phyloP scores from a whole-genome alignment of 1,140 invertebrate species.

The Periplaneta americana region DNA sequence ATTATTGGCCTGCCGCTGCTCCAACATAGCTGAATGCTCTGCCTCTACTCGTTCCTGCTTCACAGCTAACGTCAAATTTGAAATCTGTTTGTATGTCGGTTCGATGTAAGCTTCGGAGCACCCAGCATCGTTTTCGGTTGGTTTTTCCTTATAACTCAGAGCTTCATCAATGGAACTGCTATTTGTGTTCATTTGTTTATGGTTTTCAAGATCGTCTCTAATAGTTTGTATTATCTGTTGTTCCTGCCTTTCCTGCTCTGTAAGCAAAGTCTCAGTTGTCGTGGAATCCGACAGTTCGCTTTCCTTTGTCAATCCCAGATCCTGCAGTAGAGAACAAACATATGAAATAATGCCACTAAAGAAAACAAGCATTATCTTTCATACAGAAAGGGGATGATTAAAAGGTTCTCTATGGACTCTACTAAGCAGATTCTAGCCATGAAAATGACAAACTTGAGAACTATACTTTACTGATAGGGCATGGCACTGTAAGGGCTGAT shows the following conservation, averaged over 20 bases:
- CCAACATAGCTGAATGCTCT: background rate
- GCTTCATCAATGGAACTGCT: background rate
- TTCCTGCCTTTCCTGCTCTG: conserved; percentile 39
- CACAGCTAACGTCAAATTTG: background rate
- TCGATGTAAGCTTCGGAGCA: background rate
- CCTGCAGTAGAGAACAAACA: conserved; percentile 17
- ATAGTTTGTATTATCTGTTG: conserved; percentile 37
- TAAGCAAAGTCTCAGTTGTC: conserved; percentile 11
- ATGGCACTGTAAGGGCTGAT: too few relatives aligned
- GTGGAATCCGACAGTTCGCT: background rate
- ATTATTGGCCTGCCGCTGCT: background rate
- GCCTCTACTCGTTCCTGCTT: background rate
- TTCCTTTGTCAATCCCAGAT: background rate
- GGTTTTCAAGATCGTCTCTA: conserved; percentile 39
- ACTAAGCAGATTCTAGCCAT: too few relatives aligned
- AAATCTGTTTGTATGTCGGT: background rate
- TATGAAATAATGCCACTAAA: too few relatives aligned
- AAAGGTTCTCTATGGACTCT: too few relatives aligned
- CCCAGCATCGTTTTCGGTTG: background rate
- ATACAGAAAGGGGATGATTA: too few relatives aligned
- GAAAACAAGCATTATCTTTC: too few relatives aligned
- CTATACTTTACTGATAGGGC: too few relatives aligned
- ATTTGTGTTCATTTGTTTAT: background rate
- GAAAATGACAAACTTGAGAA: too few relatives aligned
- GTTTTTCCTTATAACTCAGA: background rate